Evolutionary conservation across 2,113 vertebrate genomes (phyloP).

Genomic region (Halcyon senegalensis): DNA sequence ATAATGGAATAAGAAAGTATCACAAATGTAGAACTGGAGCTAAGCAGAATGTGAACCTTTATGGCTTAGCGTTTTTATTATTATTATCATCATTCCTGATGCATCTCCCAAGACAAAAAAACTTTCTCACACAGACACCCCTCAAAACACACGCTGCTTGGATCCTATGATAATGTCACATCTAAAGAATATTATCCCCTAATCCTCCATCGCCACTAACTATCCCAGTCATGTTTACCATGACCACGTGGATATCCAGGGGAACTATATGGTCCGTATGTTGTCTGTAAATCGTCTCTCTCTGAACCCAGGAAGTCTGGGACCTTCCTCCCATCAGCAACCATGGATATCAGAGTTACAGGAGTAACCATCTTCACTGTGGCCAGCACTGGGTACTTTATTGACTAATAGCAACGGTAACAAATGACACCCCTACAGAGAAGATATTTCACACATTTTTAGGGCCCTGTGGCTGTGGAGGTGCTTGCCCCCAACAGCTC

Average conservation of each 20-base stretch:
- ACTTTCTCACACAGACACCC: background rate
- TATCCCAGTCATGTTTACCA: background rate
- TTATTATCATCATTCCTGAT: background rate
- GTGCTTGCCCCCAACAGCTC: fast-evolving
- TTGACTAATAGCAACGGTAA: background rate
- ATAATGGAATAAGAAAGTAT: background rate
- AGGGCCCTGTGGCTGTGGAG: background rate
- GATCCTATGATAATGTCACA: fast-evolving
- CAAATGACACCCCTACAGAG: background rate
- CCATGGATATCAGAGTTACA: fast-evolving
- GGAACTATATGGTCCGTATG: background rate
- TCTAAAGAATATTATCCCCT: background rate
- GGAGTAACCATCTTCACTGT: background rate
- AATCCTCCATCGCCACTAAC: background rate
- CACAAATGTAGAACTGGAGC: background rate
- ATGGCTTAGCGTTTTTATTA: background rate
- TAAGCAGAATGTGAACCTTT: background rate
- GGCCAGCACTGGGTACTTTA: background rate
- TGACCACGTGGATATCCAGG: background rate
- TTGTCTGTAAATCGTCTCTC: background rate
- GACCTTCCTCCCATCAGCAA: background rate
- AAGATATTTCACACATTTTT: background rate
- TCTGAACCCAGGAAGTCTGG: background rate
- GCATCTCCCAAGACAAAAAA: background rate
- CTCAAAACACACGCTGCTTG: background rate